A percentile compares a stretch with the other conserved stretches of the same genome.
These are phyloP conservation scores for Drosophila mimica DNA, from an alignment of 2,888 invertebrate species.

Conservation along the genomic window DNA sequence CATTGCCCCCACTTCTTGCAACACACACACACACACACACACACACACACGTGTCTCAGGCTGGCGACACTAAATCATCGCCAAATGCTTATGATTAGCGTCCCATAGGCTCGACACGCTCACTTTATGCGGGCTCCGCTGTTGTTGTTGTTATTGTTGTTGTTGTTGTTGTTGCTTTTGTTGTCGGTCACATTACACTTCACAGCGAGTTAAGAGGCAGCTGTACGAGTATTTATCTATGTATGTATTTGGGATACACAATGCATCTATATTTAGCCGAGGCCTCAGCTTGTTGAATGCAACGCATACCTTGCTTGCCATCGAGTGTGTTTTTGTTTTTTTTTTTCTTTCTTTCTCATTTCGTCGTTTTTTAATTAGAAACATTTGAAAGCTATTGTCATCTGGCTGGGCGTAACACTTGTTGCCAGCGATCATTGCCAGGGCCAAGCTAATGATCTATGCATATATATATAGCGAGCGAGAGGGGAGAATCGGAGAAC, in stretches of 20 bases:
- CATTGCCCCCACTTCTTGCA: conserved; percentile 25
- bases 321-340: background rate
- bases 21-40: conserved; percentile 17
- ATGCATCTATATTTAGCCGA: conserved; percentile 56
- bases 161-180: conserved; percentile 19
- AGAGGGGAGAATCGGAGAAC: conserved; percentile 19
- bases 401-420: conserved; percentile 65
- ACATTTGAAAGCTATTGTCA: conserved; percentile 79
- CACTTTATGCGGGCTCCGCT: conserved; percentile 65
- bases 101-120: conserved; percentile 58
- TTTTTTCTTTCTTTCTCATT: conserved; percentile 23
- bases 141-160: conserved; percentile 19
- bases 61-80: conserved; percentile 77
- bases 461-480: conserved; percentile 1
- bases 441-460: conserved; percentile 62
- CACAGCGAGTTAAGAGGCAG: conserved; percentile 71
- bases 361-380: conserved; percentile 73
- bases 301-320: conserved; percentile 9
- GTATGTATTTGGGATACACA: conserved; percentile 31
- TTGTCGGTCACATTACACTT: conserved; percentile 68
- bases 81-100: conserved; percentile 80
- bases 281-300: conserved; percentile 5
- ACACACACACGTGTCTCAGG: conserved; percentile 63
- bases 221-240: conserved; percentile 25
- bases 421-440: conserved; percentile 74